A percentile compares a stretch with the other conserved stretches of the same genome.
Evolutionary conservation across 2,797 vertebrate genomes (phyloP).

Genomic region (Pseudochaenichthys georgianus): DNA sequence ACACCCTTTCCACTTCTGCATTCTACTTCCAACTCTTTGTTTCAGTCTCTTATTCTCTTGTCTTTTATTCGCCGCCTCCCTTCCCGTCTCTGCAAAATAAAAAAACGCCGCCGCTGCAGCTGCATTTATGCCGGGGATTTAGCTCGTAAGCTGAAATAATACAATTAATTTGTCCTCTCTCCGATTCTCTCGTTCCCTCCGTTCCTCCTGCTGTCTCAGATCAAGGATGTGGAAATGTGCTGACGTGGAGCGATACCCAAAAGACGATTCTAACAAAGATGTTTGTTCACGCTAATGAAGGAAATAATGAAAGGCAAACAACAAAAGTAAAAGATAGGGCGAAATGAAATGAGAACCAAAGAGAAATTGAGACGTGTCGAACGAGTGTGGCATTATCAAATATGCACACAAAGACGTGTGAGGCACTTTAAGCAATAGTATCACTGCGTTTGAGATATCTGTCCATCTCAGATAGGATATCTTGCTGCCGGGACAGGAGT

Average conservation of each 20-base stretch:
- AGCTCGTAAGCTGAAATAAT: conserved; percentile 81
- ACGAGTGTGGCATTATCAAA: conserved; percentile 61
- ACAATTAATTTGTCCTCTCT: conserved; percentile 81
- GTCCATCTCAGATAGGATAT: conserved; percentile 48
- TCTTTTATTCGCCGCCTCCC: conserved; percentile 47
- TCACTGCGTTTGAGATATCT: conserved; percentile 43
- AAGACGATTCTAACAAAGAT: conserved; percentile 84
- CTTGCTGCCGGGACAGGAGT: conserved; percentile 45
- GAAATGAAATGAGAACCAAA: conserved; percentile 58
- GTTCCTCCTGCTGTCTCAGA: conserved; percentile 66
- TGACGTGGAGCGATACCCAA: conserved; percentile 80
- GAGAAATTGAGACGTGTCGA: conserved; percentile 62
- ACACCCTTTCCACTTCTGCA: conserved; percentile 46
- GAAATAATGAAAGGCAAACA: conserved; percentile 88
- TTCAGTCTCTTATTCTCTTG: conserved; percentile 40
- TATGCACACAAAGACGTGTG: conserved; percentile 43
- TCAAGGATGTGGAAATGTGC: conserved; percentile 82
- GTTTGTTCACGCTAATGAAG: conserved; percentile 84
- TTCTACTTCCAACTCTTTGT: conserved; percentile 35
- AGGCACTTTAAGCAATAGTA: conserved; percentile 57
- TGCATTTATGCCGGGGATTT: conserved; percentile 77
- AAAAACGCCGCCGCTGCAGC: conserved; percentile 21
- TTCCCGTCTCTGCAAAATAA: conserved; percentile 9
- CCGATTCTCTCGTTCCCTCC: conserved; percentile 48
- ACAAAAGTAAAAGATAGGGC: conserved; percentile 69